Evolutionary conservation across 1,140 invertebrate species (phyloP).

Genomic region (Fopius arisanus): DNA sequence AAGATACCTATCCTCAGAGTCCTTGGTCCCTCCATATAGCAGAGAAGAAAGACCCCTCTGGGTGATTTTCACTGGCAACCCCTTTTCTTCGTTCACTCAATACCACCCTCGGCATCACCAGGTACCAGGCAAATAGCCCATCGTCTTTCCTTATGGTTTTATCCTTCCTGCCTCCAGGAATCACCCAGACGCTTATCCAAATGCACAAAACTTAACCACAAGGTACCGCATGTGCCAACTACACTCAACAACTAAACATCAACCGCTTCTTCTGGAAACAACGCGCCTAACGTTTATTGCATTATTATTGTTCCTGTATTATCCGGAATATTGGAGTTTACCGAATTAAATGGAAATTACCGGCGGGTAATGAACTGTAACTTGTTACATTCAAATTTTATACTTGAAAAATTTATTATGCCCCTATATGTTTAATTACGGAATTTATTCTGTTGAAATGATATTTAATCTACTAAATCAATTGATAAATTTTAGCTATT

Average conservation of each 20-base stretch:
- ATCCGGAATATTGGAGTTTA: neutral
- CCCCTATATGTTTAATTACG: no score
- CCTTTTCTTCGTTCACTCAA: neutral
- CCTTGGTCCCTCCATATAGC: constrained; percentile 23
- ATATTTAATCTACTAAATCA: no score
- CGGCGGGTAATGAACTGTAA: neutral
- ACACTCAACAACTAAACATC: constrained; percentile 22
- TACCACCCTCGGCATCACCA: neutral
- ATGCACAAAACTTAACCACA: constrained; percentile 30
- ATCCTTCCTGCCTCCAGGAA: constrained; percentile 38
- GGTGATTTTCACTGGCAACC: constrained; percentile 20
- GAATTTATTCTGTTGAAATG: no score
- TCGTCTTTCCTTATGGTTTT: constrained; percentile 41
- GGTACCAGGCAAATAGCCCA: constrained; percentile 21
- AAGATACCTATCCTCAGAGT: constrained; percentile 52
- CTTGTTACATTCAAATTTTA: neutral
- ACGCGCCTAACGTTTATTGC: neutral
- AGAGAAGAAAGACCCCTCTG: constrained; percentile 1
- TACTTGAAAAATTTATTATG: no score
- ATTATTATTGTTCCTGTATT: constrained; percentile 23
- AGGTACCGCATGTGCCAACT: constrained; percentile 32
- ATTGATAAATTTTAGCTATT: no score
- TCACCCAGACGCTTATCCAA: constrained; percentile 33
- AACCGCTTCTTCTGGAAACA: neutral
- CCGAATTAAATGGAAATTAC: neutral